Conservation (phyloP, 2,888 invertebrate species). For the Schizaphis graminum region DNA sequence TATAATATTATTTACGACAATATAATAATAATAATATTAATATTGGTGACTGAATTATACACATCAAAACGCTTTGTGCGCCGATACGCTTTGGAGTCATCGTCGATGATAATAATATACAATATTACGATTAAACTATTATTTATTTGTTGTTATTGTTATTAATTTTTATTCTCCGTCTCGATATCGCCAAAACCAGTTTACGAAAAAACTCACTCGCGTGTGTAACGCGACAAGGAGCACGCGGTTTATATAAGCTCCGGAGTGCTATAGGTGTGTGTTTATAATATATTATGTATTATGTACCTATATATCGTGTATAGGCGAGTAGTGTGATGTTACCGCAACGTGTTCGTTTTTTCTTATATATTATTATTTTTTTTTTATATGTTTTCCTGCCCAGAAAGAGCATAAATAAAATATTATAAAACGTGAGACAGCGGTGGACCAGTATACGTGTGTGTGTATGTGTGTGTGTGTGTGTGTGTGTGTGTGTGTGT, state of each 20-base stretch:
- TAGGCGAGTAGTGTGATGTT: constrained; percentile 2
- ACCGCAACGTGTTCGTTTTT: constrained; percentile 12
- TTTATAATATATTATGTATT: background rate
- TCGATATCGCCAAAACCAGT: constrained; percentile 41
- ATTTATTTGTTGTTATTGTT: background rate
- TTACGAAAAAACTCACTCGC: constrained; percentile 41
- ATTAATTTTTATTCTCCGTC: background rate
- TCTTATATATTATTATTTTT: background rate
- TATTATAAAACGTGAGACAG: background rate
- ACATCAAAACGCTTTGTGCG: background rate
- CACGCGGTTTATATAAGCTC: background rate
- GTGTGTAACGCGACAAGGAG: constrained; percentile 21
- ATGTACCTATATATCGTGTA: background rate
- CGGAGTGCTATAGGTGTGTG: background rate
- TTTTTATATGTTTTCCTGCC: background rate
- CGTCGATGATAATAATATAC: background rate
- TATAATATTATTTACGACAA: background rate
- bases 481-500: constrained; percentile 16
- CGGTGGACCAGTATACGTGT: background rate
- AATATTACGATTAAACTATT: background rate
- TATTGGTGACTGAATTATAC: background rate
- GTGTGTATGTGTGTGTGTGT: too few relatives aligned
- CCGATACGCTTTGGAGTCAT: background rate
- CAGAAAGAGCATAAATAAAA: background rate
- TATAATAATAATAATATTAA: background rate